Evolutionary conservation across 2,888 invertebrate species (phyloP).

Genomic region (Lypha dubia): DNA sequence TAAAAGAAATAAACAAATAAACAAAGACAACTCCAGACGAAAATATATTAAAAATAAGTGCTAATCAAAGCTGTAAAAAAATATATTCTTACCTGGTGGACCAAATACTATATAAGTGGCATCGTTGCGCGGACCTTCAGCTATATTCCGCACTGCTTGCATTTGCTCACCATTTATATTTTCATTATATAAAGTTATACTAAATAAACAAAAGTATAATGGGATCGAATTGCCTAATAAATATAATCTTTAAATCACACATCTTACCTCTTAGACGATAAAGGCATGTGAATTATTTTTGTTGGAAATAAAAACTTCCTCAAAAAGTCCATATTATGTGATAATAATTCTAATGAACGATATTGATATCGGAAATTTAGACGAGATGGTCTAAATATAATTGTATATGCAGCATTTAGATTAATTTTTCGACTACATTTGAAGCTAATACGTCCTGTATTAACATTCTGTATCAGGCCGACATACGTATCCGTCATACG

Average conservation of each 20-base stretch:
- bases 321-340: conserved; percentile 12
- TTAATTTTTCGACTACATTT: conserved; percentile 75
- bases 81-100: conserved; percentile 88
- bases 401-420: conserved; percentile 72
- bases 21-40: too few species aligned
- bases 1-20: too few species aligned
- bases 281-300: conserved; percentile 5
- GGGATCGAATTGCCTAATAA: too few species aligned
- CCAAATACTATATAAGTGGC: conserved; percentile 94
- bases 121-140: conserved; percentile 86
- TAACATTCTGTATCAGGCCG: conserved; percentile 42
- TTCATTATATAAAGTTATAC: conserved; percentile 76
- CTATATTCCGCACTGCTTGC: conserved; percentile 87
- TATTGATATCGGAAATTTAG: conserved; percentile 78
- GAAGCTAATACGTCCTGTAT: conserved; percentile 75
- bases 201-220: conserved; percentile 32
- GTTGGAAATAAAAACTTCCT: conserved; percentile 51
- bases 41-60: too few species aligned
- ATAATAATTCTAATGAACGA: conserved; percentile 76
- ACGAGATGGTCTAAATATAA: conserved; percentile 78
- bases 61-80: neutral
- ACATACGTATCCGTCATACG: conserved; percentile 35
- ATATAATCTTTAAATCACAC: neutral
- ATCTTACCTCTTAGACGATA: conserved; percentile 34
- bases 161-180: conserved; percentile 85